Percentiles rank a stretch among this genome's conserved stretches.
Conservation (phyloP, 2,113 vertebrate species). For the Thymallus thymallus region DNA sequence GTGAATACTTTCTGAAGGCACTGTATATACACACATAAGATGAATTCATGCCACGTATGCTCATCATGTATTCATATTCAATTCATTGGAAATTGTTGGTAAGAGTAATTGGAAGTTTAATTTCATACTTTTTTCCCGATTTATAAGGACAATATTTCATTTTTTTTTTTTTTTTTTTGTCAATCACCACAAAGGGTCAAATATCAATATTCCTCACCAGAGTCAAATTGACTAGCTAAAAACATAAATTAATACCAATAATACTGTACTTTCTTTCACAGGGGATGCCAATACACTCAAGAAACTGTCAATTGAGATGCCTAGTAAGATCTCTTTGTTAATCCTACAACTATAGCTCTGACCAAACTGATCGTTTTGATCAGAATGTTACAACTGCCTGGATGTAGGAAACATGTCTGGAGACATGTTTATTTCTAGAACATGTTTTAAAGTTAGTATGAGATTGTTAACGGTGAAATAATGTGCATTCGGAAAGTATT, state of each 20-base stretch:
- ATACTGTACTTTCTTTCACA: slow-evolving; percentile 74
- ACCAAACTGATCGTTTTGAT: slow-evolving; percentile 39
- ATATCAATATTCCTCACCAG: background rate
- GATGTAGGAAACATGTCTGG: slow-evolving; percentile 45
- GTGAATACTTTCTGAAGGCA: too few species aligned
- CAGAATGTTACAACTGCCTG: slow-evolving; percentile 29
- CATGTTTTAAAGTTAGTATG: slow-evolving; percentile 29
- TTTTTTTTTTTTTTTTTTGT: too few species aligned
- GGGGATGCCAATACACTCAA: slow-evolving; percentile 72
- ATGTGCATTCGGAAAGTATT: too few species aligned
- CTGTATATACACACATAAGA: background rate
- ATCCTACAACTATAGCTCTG: slow-evolving; percentile 38
- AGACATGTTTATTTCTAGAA: slow-evolving; percentile 45
- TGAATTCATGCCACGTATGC: slow-evolving; percentile 9
- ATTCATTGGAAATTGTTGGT: background rate
- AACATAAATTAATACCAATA: slow-evolving; percentile 41
- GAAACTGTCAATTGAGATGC: slow-evolving; percentile 78
- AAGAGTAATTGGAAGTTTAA: background rate
- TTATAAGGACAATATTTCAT: background rate
- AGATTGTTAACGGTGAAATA: background rate
- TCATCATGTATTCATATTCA: slow-evolving; percentile 4
- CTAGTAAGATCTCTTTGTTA: slow-evolving; percentile 73
- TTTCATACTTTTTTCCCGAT: background rate
- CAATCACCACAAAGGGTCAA: background rate
- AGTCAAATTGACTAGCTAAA: background rate